Conservation (phyloP, 2,888 invertebrate genomes). For the Epirrhoe alternata region DNA sequence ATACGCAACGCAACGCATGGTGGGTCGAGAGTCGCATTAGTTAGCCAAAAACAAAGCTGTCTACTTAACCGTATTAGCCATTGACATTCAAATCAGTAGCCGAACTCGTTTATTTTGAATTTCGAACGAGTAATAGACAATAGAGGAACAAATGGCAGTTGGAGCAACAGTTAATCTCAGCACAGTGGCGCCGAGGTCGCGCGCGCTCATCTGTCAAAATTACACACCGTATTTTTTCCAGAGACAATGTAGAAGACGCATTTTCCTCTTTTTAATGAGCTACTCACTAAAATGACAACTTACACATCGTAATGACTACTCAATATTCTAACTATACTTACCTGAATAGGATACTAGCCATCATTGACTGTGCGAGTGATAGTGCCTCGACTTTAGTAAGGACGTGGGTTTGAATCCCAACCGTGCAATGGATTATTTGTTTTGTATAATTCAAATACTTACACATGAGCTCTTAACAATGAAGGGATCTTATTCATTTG, state of each 20-base stretch:
- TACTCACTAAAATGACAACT: neutral
- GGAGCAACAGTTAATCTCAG: slow-evolving; percentile 80
- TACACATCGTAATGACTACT: neutral
- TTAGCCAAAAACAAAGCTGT: slow-evolving; percentile 77
- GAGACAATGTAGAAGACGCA: slow-evolving; percentile 49
- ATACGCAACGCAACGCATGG: slow-evolving; percentile 32
- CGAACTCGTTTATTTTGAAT: slow-evolving; percentile 78
- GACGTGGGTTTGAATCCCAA: too few relatives aligned
- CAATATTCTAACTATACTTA: neutral
- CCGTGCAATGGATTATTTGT: too few relatives aligned
- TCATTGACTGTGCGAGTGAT: too few relatives aligned
- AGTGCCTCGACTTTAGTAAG: too few relatives aligned
- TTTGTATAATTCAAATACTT: too few relatives aligned
- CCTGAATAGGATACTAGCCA: too few relatives aligned
- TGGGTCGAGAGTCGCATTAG: slow-evolving; percentile 48
- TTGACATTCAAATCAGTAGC: slow-evolving; percentile 84
- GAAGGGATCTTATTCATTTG: too few relatives aligned
- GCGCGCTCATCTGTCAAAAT: slow-evolving; percentile 77
- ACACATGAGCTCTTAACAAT: too few relatives aligned
- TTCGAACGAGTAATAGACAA: slow-evolving; percentile 73
- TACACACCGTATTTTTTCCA: slow-evolving; percentile 66
- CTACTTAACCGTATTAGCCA: slow-evolving; percentile 75
- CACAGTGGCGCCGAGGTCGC: slow-evolving; percentile 79
- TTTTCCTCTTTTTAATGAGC: slow-evolving; percentile 9
- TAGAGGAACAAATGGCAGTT: slow-evolving; percentile 73